phyloP scores from a whole-genome alignment of 2,113 vertebrate species.

The Ranitomeya imitator region DNA sequence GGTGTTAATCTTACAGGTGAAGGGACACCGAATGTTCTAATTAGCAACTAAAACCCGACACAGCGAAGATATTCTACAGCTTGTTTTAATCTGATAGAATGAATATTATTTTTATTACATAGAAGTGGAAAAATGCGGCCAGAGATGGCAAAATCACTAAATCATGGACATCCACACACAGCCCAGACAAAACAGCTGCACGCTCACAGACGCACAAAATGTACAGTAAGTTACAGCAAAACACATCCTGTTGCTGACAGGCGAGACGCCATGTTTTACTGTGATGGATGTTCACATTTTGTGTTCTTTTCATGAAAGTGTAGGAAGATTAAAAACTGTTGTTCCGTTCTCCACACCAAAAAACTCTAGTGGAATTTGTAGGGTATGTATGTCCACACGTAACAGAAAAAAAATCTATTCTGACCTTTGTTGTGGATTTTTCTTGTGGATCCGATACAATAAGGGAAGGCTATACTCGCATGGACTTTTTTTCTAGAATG shows the following conservation, averaged over 20 bases:
- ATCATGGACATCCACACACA: not conserved
- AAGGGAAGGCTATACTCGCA: no score
- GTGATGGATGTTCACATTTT: not conserved
- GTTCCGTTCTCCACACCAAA: not conserved
- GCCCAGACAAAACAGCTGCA: not conserved
- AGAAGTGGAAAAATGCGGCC: constrained; percentile 1
- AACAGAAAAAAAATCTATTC: no score
- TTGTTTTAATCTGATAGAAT: constrained; percentile 3
- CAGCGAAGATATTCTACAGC: not conserved
- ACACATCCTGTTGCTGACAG: not conserved
- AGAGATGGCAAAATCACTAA: not conserved
- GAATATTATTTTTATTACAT: constrained; percentile 48
- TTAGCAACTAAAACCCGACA: constrained; percentile 15
- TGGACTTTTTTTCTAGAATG: no score
- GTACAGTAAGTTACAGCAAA: constrained; percentile 13
- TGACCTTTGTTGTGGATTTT: no score
- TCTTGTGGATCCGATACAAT: no score
- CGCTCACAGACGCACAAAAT: not conserved
- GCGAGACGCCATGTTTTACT: not conserved
- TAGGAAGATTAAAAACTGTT: not conserved
- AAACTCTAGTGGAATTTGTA: not conserved
- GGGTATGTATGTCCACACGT: no score
- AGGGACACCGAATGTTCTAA: constrained; percentile 15
- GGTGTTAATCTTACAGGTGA: constrained; percentile 36
- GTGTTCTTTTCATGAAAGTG: not conserved